Evolutionary conservation across 2,113 vertebrate genomes (phyloP), one percentile per base, ranked within the genome.

Genomic region (Terrapene triunguis): DNA sequence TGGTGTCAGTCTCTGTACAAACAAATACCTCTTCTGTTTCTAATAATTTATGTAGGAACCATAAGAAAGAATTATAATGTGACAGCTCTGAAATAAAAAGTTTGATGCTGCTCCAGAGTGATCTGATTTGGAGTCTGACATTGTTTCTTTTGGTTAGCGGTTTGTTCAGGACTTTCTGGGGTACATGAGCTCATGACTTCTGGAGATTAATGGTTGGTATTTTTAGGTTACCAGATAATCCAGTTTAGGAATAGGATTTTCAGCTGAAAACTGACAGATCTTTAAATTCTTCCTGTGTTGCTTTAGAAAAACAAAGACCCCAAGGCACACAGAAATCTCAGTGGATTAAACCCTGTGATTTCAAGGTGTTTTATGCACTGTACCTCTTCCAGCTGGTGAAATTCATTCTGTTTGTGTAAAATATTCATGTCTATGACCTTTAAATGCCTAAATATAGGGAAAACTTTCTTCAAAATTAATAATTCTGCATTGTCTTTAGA

Each of bases 121-220:
- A 89, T 94, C 88, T 95, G 88, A 94, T 95, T 97, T 91, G 85
- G 24, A 89, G 94, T 96, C 92, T 96, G 93, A 97, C 94, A 95
- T 95, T 74, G 90, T 95, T 96, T 95, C 65, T 94, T 90, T 90
- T 86, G 84, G 94, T 89, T 94, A 95, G 51, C 55, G 51, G 89
- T 92, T 95, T 74, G 82, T 94, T 11, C 94, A 88, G 85, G 82
- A 94, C 92, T 94, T 93, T 72, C n/a, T 87, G 87, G 92, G 85
- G 87, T 95, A 74, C 74, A 10, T 6, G 21, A 89, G 44, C 32
- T 97, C 89, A 38, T 53, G 93, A 95, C 86, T 98, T 96, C 85
- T 86, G 90, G 82, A 94, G 90, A 93, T 96, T 92, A 95, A 87
- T 89, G 89, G 47, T 19, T 95, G 92, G 74, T 95, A 90, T 95